A percentile compares a stretch with the other conserved stretches of the same genome.
Evolutionary conservation across 2,113 vertebrate species (phyloP).

Genomic region (Takifugu bimaculatus): DNA sequence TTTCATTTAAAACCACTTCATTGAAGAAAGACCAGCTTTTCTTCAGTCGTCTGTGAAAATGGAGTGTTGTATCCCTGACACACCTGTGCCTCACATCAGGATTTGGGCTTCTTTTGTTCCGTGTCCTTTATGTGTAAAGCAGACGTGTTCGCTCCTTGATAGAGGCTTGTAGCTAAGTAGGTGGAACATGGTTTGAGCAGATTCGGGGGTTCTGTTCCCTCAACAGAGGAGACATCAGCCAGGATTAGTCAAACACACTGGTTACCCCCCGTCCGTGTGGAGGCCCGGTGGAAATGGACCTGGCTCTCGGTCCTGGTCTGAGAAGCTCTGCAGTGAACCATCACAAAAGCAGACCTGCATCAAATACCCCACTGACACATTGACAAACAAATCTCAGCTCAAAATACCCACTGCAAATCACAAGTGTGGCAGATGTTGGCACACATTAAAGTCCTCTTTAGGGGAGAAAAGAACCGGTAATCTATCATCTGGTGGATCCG

Average conservation of each 20-base stretch:
- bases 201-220: conserved; percentile 26
- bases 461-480: too few species aligned
- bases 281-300: conserved; percentile 30
- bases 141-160: conserved; percentile 23
- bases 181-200: conserved; percentile 8
- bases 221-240: conserved; percentile 9
- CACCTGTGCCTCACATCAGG: conserved; percentile 7
- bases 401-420: conserved; percentile 14
- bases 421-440: neutral
- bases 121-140: conserved; percentile 20
- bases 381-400: conserved; percentile 43
- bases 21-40: too few species aligned
- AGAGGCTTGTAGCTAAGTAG: conserved; percentile 15
- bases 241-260: conserved; percentile 32
- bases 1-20: too few species aligned
- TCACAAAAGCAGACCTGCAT: conserved; percentile 48
- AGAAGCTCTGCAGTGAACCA: conserved; percentile 56
- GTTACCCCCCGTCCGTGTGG: neutral
- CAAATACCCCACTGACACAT: conserved; percentile 39
- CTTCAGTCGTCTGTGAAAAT: too few species aligned
- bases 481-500: too few species aligned
- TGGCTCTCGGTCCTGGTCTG: conserved; percentile 30
- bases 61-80: neutral
- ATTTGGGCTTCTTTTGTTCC: conserved; percentile 28
- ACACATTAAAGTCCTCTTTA: neutral